Evolutionary conservation across 2,113 vertebrate genomes (phyloP), one percentile per base, ranked within the genome.

Genomic region (Pseudorhombus dupliciocellatus): DNA sequence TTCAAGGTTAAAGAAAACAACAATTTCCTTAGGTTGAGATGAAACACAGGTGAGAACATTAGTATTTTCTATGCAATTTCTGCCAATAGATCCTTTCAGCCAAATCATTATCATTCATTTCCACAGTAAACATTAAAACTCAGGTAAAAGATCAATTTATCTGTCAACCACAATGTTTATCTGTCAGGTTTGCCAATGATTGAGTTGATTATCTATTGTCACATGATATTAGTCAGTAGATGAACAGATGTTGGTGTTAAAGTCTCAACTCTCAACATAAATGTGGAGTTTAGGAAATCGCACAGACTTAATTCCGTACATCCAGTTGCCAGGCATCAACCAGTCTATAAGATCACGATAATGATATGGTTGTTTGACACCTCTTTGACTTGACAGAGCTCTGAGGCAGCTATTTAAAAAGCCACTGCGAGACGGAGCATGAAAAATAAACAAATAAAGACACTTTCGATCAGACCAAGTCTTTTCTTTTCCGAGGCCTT

Each of bases 391-490:
- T 75, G 81, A 80, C 81, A 61, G 63, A 73, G 75, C 74, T 87
- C 73, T 46, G 26, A 72, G 77, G 79, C 81, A 75, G 74, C 71
- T 56, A 50, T 63, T 75, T 78, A 86, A n/a, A 83, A 77, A 84
- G 70, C 73, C 76, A 69, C 59, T 81, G 44, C 0, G 62, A 75
- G 83, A 80, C 8, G 42, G 51, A 79, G 74, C 71, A 72, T 66
- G 67, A n/a, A 85, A 90, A 87, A 92, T 90, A 92, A 92, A 93
- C 90, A 93, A 93, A 90, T 87, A 85, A 84, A 81, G 82, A 86
- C 51, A 75, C 87, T 88, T 92, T 71, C 77, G 86, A 88, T 89
- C 87, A 88, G 86, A 86, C 83, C 79, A 85, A 81, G 85, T 90
- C 90, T 87, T 90, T 91, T 89, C 83, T 88, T 89, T 82, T 66